phyloP scores from a whole-genome alignment of 2,888 invertebrate genomes.

The Callosobruchus maculatus region DNA sequence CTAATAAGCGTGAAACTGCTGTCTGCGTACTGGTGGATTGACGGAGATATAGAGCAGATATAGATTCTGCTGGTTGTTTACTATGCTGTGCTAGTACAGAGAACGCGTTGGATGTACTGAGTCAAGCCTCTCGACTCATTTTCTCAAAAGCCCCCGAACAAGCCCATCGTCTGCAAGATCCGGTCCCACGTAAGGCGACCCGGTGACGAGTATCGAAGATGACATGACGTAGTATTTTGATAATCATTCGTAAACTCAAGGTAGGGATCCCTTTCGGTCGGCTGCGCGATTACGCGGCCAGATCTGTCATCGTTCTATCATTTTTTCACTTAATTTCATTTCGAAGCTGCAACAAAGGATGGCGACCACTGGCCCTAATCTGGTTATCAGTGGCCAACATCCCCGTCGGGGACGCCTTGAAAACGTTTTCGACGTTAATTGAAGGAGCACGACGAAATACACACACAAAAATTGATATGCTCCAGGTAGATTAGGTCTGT shows the following conservation, averaged over 20 bases:
- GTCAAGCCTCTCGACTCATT: no score
- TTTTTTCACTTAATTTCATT: conserved; percentile 41
- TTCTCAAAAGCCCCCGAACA: no score
- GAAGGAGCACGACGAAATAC: not conserved
- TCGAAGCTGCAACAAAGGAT: conserved; percentile 2
- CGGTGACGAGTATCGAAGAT: conserved; percentile 30
- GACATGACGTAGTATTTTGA: conserved; percentile 42
- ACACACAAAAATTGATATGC: not conserved
- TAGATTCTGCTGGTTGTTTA: no score
- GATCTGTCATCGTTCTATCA: conserved; percentile 36
- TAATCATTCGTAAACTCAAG: conserved; percentile 36
- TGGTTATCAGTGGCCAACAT: not conserved
- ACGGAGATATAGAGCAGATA: no score
- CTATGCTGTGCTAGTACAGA: no score
- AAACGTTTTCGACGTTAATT: not conserved
- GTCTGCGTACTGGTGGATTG: no score
- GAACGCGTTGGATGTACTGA: no score
- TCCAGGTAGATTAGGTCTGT: no score
- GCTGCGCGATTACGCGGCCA: conserved; percentile 25
- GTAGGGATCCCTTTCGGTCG: conserved; percentile 25
- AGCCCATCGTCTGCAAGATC: conserved; percentile 4
- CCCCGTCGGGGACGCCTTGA: not conserved
- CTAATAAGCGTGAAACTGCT: no score
- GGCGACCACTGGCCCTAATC: not conserved
- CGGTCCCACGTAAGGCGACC: conserved; percentile 11